phyloP scores from a whole-genome alignment of 2,113 vertebrate genomes.

The Plectropomus leopardus region DNA sequence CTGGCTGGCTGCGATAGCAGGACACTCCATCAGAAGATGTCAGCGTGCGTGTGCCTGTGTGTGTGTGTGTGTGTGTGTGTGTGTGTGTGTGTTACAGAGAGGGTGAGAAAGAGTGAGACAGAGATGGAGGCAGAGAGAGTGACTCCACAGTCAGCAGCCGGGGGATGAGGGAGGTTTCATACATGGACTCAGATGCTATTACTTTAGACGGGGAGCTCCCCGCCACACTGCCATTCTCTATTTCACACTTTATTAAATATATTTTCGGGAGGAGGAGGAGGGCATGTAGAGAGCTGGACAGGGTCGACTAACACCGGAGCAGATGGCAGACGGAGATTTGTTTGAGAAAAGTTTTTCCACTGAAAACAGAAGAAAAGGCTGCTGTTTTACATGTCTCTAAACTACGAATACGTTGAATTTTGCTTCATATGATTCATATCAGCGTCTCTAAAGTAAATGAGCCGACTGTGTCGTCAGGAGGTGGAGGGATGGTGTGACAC shows the following conservation, averaged over 20 bases:
- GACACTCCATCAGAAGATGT: slow-evolving; percentile 42
- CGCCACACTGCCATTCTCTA: slow-evolving; percentile 37
- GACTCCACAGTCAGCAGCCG: slow-evolving; percentile 24
- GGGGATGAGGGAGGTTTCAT: slow-evolving; percentile 40
- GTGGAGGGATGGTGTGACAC: no score
- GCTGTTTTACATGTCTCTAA: no score
- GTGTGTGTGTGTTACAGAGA: slow-evolving; percentile 3
- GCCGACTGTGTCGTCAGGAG: no score
- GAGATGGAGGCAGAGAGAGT: not conserved
- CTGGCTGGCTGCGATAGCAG: slow-evolving; percentile 58
- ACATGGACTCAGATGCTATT: slow-evolving; percentile 34
- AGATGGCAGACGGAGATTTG: slow-evolving; percentile 39
- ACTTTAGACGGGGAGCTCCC: slow-evolving; percentile 13
- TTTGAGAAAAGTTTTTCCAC: slow-evolving; percentile 1
- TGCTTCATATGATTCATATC: no score
- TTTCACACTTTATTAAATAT: slow-evolving; percentile 67
- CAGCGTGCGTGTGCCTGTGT: slow-evolving; percentile 16
- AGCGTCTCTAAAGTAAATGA: no score
- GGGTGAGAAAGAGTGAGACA: not conserved
- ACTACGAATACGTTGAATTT: no score
- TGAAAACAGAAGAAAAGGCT: not conserved
- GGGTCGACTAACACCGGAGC: slow-evolving; percentile 28
- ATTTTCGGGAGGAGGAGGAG: slow-evolving; percentile 28
- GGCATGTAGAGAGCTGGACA: not conserved
- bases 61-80: slow-evolving; percentile 23